Conservation (phyloP, 2,113 vertebrate genomes). For the Ivindomyrus marchei region DNA sequence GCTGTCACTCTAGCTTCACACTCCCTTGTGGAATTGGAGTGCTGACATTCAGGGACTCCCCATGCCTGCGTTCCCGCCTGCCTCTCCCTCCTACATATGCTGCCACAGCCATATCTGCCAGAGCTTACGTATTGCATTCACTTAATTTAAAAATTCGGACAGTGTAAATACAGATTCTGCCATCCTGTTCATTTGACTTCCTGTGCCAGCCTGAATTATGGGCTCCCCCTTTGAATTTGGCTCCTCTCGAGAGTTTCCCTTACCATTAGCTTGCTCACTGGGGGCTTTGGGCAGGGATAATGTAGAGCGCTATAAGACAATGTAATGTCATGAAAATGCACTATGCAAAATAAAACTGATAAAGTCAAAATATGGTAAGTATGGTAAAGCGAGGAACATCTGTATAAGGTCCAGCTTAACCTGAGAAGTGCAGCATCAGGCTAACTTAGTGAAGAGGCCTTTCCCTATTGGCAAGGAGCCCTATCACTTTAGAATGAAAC, state of each 20-base stretch:
- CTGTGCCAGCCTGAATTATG: background rate
- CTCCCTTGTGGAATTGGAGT: background rate
- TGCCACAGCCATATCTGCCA: background rate
- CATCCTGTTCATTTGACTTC: background rate
- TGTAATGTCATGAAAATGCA: no score
- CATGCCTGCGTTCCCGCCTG: background rate
- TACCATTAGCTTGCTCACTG: background rate
- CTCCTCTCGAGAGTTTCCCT: background rate
- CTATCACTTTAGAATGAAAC: no score
- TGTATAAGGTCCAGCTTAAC: background rate
- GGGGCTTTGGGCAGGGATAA: background rate
- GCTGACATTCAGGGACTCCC: background rate
- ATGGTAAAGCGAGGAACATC: background rate
- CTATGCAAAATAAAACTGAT: no score
- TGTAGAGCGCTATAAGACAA: background rate
- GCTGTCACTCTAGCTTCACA: no score
- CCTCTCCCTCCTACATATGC: background rate
- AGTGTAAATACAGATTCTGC: background rate
- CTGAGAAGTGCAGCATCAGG: background rate
- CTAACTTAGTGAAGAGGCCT: background rate
- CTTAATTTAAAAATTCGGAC: background rate
- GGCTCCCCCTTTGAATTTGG: background rate
- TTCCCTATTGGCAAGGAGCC: background rate
- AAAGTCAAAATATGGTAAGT: background rate
- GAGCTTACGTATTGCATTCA: background rate